These are phyloP conservation scores for Latrodectus hesperus DNA, from an alignment of 2,888 invertebrate species.

Conservation along the genomic window DNA sequence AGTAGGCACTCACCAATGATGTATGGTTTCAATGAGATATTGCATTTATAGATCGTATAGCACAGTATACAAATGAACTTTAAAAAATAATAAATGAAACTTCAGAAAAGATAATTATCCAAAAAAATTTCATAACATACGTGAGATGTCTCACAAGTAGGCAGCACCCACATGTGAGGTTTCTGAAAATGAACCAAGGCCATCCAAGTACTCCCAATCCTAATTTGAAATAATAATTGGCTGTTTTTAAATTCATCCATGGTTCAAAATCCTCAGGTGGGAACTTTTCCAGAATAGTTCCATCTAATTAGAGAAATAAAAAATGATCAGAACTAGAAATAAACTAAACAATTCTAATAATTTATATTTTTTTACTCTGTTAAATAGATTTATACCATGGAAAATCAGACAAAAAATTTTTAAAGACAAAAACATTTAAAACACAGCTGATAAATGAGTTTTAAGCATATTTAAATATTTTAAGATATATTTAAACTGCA, in stretches of 20 bases:
- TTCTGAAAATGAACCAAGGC: slow-evolving; percentile 51
- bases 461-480: too few relatives aligned
- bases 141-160: slow-evolving; percentile 22
- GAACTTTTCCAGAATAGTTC: slow-evolving; percentile 26
- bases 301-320: slow-evolving; percentile 26
- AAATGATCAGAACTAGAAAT: too few relatives aligned
- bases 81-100: background rate
- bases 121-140: slow-evolving; percentile 13
- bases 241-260: slow-evolving; percentile 64
- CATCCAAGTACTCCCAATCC: slow-evolving; percentile 60
- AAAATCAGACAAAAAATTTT: too few relatives aligned
- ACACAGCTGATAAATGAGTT: too few relatives aligned
- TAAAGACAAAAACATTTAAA: too few relatives aligned
- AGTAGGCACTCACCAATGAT: slow-evolving; percentile 12
- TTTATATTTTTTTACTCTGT: too few relatives aligned
- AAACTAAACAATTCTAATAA: too few relatives aligned
- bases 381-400: too few relatives aligned
- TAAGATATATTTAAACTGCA: too few relatives aligned
- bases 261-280: slow-evolving; percentile 27
- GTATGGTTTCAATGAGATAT: too few relatives aligned
- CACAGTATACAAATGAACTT: too few relatives aligned
- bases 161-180: slow-evolving; percentile 47
- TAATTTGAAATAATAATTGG: slow-evolving; percentile 31
- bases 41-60: too few relatives aligned
- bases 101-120: background rate